Conservation (phyloP, 2,113 vertebrate genomes). For the Mustela lutreola region DNA sequence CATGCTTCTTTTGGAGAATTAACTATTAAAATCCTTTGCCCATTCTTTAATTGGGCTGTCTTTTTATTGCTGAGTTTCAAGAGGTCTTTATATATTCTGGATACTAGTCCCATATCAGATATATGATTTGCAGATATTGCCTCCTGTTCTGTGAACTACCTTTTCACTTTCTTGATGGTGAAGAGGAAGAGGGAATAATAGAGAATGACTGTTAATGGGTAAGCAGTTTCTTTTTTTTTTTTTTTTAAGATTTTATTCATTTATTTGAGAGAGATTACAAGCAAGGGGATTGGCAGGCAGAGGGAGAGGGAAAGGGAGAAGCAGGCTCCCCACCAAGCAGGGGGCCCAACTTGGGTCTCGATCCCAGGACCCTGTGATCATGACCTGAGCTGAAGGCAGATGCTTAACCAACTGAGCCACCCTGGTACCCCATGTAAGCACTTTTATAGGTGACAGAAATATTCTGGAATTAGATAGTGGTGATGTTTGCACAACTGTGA, state of each 20-base stretch:
- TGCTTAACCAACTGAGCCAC: too few relatives aligned
- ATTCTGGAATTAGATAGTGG: not conserved
- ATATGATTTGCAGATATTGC: conserved; percentile 40
- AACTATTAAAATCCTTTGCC: not conserved
- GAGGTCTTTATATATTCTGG: conserved; percentile 23
- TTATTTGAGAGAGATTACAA: too few relatives aligned
- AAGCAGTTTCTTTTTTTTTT: conserved; percentile 6
- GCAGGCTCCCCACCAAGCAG: too few relatives aligned
- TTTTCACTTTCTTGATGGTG: conserved; percentile 11
- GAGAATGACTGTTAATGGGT: not conserved
- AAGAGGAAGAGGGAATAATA: not conserved
- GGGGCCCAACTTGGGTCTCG: too few relatives aligned
- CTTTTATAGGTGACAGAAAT: not conserved
- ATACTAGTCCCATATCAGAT: not conserved
- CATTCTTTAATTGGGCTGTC: not conserved
- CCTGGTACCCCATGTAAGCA: too few relatives aligned
- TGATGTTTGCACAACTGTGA: not conserved
- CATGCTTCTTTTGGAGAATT: not conserved
- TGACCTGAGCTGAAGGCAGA: too few relatives aligned
- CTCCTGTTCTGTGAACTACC: not conserved
- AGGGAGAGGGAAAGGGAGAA: too few relatives aligned
- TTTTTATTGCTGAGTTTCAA: conserved; percentile 1
- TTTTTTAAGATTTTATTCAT: too few relatives aligned
- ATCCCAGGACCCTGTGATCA: too few relatives aligned
- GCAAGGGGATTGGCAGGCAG: too few relatives aligned